Base-by-base conservation (phyloP, 1,140 invertebrate species). In the Gonatopus flavifemur region DNA sequence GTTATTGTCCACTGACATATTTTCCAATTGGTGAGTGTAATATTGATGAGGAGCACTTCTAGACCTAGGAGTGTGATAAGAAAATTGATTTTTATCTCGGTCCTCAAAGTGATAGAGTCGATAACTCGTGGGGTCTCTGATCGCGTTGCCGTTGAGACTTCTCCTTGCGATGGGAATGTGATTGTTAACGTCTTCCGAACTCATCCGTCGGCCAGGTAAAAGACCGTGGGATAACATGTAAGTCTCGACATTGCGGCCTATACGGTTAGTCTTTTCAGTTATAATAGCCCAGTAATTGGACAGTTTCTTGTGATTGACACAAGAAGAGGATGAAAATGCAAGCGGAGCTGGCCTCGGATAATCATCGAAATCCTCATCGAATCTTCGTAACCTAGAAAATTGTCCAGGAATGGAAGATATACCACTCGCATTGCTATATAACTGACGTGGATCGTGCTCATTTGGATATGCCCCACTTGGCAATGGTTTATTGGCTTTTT, bases 401-500 rank as follows among this genome's bases (percentile, higher is more conserved):
- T n/a, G n/a, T n/a, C n/a, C n/a, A n/a, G n/a, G n/a, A n/a, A n/a
- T n/a, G n/a, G n/a, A n/a, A n/a, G n/a, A n/a, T n/a, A n/a, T n/a
- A n/a, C n/a, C n/a, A n/a, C n/a, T n/a, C n/a, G n/a, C 42, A 12
- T 19, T 6, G 36, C 32, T 35, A 47, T 74, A 77, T 6, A 74
- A 41, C 16, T 66, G 58, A 10, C 68, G 62, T 12, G 68, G 66
- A 48, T 76, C 70, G 60, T 71, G 71, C 49, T 70, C 52, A 36
- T 70, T 73, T 31, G 72, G 73, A 49, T 73, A 73, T 8, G 70
- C 76, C n/a, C 74, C 70, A 2, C 68, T 50, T 4, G 76, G 70
- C 22, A 75, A 55, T 20, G 74, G 74, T 45, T 77, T 77, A 55
- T 69, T 74, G 2, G 71, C 60, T 54, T 76, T 78, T 41, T 75